phyloP scores from a whole-genome alignment of 2,797 vertebrate species.

The Gorsachius magnificus region DNA sequence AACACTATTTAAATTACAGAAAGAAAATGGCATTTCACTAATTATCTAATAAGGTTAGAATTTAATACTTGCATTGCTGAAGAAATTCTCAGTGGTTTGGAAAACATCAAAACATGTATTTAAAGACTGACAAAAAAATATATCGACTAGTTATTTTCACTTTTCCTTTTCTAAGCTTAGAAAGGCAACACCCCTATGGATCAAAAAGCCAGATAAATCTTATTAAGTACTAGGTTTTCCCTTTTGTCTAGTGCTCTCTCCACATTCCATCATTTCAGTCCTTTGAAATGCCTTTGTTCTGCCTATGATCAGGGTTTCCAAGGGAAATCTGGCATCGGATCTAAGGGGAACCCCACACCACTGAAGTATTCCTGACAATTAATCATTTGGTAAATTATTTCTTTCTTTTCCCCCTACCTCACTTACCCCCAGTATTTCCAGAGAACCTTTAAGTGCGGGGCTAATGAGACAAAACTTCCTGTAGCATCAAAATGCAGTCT shows the following conservation, averaged over 20 bases:
- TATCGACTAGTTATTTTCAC: background rate
- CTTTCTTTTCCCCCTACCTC: slow-evolving; percentile 24
- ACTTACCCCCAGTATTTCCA: slow-evolving; percentile 39
- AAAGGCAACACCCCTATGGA: slow-evolving; percentile 37
- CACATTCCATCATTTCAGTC: slow-evolving; percentile 69
- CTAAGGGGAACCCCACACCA: slow-evolving; percentile 73
- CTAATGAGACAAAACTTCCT: slow-evolving; percentile 14
- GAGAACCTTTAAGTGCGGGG: background rate
- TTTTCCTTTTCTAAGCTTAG: slow-evolving; percentile 26
- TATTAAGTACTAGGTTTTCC: slow-evolving; percentile 66
- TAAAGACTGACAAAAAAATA: slow-evolving; percentile 13
- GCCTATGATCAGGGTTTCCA: slow-evolving; percentile 61
- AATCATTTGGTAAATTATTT: slow-evolving; percentile 67
- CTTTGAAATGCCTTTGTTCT: slow-evolving; percentile 75
- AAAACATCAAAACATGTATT: slow-evolving; percentile 15
- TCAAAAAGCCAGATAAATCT: slow-evolving; percentile 73
- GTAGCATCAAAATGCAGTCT: background rate
- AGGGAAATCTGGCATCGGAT: slow-evolving; percentile 80
- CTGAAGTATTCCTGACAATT: slow-evolving; percentile 63
- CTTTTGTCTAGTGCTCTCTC: slow-evolving; percentile 71
- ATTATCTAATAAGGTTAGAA: background rate
- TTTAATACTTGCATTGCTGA: background rate
- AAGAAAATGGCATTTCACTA: background rate
- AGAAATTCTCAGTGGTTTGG: background rate
- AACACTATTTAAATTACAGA: background rate